Percentiles rank a stretch among this genome's conserved stretches.
phyloP scores from a whole-genome alignment of 2,113 vertebrate species.

The Brachypteracias leptosomus region DNA sequence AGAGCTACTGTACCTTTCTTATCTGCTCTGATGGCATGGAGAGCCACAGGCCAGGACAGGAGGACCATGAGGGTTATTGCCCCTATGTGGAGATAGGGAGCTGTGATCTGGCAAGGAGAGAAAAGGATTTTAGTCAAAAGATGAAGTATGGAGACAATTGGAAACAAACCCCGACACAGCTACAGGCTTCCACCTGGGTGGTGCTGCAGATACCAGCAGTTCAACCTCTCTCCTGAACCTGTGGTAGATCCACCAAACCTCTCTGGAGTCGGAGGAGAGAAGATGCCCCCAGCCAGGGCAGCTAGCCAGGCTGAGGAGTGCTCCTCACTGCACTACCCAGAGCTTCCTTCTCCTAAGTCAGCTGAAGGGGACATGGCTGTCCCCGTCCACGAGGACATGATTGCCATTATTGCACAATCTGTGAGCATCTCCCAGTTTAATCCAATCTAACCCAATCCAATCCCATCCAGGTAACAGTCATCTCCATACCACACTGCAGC shows the following conservation, averaged over 20 bases:
- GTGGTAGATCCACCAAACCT: background rate
- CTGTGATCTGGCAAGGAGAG: constrained; percentile 76
- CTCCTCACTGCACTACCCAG: background rate
- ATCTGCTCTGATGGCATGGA: constrained; percentile 84
- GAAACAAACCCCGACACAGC: background rate
- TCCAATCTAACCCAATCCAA: background rate
- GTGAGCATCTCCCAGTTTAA: background rate
- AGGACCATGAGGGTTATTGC: constrained; percentile 79
- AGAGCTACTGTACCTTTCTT: constrained; percentile 74
- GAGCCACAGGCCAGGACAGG: constrained; percentile 84
- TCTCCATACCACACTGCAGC: background rate
- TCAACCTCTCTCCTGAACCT: background rate
- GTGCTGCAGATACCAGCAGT: background rate
- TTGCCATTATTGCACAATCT: background rate
- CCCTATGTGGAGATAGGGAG: constrained; percentile 85
- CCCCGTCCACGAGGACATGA: rapidly evolving
- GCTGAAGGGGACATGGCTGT: background rate
- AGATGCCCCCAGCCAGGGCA: background rate
- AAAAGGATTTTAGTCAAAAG: background rate
- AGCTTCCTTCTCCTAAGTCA: background rate
- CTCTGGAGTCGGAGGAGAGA: background rate
- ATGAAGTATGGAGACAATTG: background rate
- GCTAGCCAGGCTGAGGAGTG: background rate
- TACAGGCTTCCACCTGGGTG: background rate
- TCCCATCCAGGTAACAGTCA: background rate